phyloP scores from a whole-genome alignment of 2,888 invertebrate species.

The Schizaphis graminum region DNA sequence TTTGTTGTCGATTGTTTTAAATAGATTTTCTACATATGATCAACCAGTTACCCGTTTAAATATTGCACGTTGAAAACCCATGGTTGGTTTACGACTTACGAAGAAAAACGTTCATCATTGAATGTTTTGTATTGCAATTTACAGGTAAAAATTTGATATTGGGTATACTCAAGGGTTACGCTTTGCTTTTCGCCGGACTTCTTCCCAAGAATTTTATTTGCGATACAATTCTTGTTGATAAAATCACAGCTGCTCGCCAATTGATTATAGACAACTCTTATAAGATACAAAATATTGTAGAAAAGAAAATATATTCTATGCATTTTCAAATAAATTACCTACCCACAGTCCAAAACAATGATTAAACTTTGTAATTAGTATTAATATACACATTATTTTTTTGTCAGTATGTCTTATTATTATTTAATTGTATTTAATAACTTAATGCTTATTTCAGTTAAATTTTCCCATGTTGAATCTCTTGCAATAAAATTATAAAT shows the following conservation, averaged over 20 bases:
- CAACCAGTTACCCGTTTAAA: background rate
- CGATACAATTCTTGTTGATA: background rate
- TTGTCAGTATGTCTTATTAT: background rate
- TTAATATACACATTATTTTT: background rate
- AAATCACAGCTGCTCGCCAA: background rate
- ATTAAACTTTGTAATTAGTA: background rate
- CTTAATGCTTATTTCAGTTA: background rate
- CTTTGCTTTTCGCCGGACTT: background rate
- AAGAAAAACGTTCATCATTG: background rate
- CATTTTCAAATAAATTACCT: background rate
- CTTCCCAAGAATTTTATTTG: too few relatives aligned
- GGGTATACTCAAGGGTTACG: too few relatives aligned
- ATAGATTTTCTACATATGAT: background rate
- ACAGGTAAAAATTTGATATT: background rate
- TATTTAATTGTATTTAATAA: background rate
- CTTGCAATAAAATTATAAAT: background rate
- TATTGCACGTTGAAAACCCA: background rate
- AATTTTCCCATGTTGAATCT: background rate
- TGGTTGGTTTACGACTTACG: background rate
- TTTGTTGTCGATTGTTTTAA: background rate
- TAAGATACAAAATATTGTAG: background rate
- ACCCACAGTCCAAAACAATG: background rate
- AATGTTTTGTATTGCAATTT: background rate
- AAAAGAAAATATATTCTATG: background rate
- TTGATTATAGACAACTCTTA: background rate